Percentiles rank a stretch among this genome's conserved stretches.
Conservation (phyloP, 2,113 vertebrate species). For the Eidolon helvum region DNA sequence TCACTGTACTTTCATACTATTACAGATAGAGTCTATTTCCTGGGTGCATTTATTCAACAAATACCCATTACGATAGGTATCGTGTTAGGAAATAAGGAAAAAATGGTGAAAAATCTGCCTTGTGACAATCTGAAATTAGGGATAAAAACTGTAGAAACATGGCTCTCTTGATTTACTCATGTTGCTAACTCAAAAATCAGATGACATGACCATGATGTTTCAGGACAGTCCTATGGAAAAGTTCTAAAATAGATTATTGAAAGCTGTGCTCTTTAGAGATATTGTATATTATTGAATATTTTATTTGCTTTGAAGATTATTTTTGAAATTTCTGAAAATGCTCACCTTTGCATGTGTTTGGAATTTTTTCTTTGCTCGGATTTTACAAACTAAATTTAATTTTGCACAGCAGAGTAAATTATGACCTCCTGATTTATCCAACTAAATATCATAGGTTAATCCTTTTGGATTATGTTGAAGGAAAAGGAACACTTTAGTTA, state of each 20-base stretch:
- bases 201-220: background rate
- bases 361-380: background rate
- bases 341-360: background rate
- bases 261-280: background rate
- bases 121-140: background rate
- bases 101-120: background rate
- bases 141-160: background rate
- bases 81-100: background rate
- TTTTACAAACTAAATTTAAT: constrained; percentile 65
- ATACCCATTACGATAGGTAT: background rate
- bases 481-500: constrained; percentile 73
- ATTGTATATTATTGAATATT: background rate
- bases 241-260: background rate
- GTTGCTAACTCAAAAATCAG: background rate
- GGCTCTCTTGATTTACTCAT: background rate
- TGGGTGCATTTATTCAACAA: background rate
- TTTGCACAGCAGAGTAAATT: constrained; percentile 45
- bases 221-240: background rate
- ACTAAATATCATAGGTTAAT: constrained; percentile 38
- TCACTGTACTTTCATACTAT: background rate
- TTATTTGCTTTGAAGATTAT: background rate
- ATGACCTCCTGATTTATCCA: constrained; percentile 37
- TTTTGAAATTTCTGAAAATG: constrained; percentile 21
- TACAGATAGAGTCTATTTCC: background rate
- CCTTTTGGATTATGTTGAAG: constrained; percentile 39